phyloP scores from a whole-genome alignment of 2,888 invertebrate genomes.

The Himalopsyche anomala region DNA sequence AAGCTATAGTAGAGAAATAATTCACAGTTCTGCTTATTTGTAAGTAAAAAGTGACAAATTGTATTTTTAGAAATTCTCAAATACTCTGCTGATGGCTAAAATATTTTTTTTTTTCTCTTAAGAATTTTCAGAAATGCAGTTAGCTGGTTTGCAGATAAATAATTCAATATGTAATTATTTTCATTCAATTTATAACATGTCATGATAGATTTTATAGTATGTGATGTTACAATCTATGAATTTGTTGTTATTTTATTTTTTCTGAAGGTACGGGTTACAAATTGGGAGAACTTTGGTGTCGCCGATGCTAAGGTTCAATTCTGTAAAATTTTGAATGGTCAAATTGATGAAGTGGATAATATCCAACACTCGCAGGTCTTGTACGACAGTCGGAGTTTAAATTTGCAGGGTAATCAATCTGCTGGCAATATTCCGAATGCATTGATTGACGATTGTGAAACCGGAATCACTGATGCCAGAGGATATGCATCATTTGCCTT shows the following conservation, averaged over 20 bases:
- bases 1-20: too few relatives aligned
- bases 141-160: too few relatives aligned
- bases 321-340: constrained; percentile 69
- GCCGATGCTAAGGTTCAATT: constrained; percentile 69
- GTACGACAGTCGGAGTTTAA: constrained; percentile 41
- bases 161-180: too few relatives aligned
- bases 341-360: constrained; percentile 67
- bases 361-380: constrained; percentile 42
- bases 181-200: background rate
- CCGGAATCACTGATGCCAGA: constrained; percentile 51
- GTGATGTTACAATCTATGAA: too few relatives aligned
- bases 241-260: background rate
- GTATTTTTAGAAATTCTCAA: too few relatives aligned
- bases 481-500: constrained; percentile 60
- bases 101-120: too few relatives aligned
- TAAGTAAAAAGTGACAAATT: too few relatives aligned
- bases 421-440: background rate
- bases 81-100: too few relatives aligned
- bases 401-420: background rate
- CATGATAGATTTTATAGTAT: background rate
- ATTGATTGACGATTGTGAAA: constrained; percentile 59
- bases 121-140: too few relatives aligned
- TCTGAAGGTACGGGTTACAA: constrained; percentile 72
- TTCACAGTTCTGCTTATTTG: too few relatives aligned
- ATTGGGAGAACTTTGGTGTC: constrained; percentile 74